These are phyloP conservation scores for Mormyrus proboscirostris DNA, from an alignment of 2,797 vertebrate species.

Conservation along the genomic window DNA sequence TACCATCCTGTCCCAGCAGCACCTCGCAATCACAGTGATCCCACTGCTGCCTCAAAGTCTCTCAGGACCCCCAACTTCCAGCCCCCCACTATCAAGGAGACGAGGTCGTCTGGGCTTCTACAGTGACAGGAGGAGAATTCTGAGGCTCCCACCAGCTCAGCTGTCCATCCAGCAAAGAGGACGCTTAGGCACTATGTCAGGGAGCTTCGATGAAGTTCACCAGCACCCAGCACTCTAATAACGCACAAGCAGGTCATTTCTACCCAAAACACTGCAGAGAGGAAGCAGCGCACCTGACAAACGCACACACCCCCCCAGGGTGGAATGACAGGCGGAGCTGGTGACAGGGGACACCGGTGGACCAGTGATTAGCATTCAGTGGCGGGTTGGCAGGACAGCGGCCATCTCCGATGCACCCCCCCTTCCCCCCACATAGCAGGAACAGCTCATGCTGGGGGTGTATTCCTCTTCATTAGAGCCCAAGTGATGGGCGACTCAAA, in stretches of 20 bases:
- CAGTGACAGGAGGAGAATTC: neutral
- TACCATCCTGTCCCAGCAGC: neutral
- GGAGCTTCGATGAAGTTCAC: neutral
- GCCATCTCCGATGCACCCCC: neutral
- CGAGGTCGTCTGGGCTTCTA: neutral
- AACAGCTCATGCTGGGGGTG: constrained; percentile 13
- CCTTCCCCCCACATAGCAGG: neutral
- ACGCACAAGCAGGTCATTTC: neutral
- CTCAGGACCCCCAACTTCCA: neutral
- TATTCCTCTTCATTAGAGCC: constrained; percentile 54
- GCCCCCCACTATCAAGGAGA: neutral
- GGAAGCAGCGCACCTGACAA: neutral
- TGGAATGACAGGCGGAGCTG: neutral
- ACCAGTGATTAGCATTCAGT: neutral
- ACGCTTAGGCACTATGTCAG: neutral
- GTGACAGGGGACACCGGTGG: neutral
- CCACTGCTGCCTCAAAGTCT: neutral
- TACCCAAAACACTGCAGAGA: neutral
- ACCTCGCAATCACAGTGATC: neutral
- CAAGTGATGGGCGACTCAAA: constrained; percentile 42
- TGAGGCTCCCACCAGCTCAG: neutral
- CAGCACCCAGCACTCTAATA: neutral
- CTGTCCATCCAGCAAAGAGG: neutral
- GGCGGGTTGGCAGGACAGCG: constrained; percentile 8
- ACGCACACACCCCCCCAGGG: neutral